Conservation (phyloP, 2,888 invertebrate genomes). For the Mayetiola destructor region DNA sequence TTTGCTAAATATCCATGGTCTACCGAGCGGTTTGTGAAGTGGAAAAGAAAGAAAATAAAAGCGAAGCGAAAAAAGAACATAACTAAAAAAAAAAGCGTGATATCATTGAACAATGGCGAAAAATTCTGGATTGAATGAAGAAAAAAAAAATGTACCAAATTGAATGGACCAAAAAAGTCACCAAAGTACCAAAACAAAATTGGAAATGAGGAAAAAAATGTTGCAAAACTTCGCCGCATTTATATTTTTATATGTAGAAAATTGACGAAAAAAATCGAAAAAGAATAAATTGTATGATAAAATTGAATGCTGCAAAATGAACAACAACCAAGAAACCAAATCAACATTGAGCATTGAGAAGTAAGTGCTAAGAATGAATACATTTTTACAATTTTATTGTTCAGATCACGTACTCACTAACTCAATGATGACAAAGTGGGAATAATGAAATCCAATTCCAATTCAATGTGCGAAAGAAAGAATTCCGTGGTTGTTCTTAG, state of each 20-base stretch:
- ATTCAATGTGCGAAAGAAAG: background rate
- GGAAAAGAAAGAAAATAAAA: too few species aligned
- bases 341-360: background rate
- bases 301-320: conserved; percentile 12
- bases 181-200: background rate
- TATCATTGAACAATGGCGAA: background rate
- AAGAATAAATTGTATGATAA: conserved; percentile 1
- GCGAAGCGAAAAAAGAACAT: too few species aligned
- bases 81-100: background rate
- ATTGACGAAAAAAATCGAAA: background rate
- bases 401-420: conserved; percentile 13
- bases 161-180: too few species aligned
- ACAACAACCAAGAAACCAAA: background rate
- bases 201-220: background rate
- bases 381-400: background rate
- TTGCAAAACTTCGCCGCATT: background rate
- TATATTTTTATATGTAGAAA: too few species aligned
- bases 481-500: too few species aligned
- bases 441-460: conserved; percentile 13
- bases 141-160: too few species aligned
- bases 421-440: conserved; percentile 13
- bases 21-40: too few species aligned
- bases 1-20: background rate
- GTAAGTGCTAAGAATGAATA: background rate
- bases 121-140: background rate